A percentile compares a stretch with the other conserved stretches of the same genome.
phyloP scores from a whole-genome alignment of 2,888 invertebrate genomes.

The Ceramica pisi region DNA sequence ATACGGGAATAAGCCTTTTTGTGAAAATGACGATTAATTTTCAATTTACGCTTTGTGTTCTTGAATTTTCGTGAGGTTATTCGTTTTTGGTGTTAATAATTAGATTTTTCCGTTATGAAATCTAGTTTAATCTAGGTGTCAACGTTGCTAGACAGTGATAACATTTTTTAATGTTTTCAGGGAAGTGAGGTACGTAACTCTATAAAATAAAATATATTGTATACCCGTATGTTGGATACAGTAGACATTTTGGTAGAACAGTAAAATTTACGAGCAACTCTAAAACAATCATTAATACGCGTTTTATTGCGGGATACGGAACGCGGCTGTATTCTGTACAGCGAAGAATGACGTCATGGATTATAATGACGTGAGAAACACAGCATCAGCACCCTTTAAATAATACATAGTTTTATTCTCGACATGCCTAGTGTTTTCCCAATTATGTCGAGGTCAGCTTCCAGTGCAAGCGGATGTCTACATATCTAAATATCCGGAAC shows the following conservation, averaged over 20 bases:
- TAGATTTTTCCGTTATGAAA: not conserved
- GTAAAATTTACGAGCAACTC: slow-evolving; percentile 73
- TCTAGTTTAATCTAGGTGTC: not conserved
- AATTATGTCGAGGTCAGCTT: too few relatives aligned
- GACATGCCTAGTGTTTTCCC: too few relatives aligned
- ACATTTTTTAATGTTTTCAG: not conserved
- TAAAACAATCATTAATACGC: slow-evolving; percentile 78
- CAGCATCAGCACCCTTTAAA: not conserved
- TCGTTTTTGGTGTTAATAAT: slow-evolving; percentile 2
- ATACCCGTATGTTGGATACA: slow-evolving; percentile 43
- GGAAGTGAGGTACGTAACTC: not conserved
- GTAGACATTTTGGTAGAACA: slow-evolving; percentile 62
- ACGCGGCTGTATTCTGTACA: slow-evolving; percentile 65
- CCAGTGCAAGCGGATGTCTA: too few relatives aligned
- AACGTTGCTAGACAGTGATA: not conserved
- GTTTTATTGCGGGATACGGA: slow-evolving; percentile 68
- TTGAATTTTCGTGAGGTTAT: slow-evolving; percentile 18
- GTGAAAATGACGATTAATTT: slow-evolving; percentile 61
- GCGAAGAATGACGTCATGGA: slow-evolving; percentile 21
- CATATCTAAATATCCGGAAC: too few relatives aligned
- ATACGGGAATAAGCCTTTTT: slow-evolving; percentile 57
- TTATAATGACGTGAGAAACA: slow-evolving; percentile 37
- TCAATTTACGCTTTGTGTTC: slow-evolving; percentile 53
- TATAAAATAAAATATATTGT: slow-evolving; percentile 37
- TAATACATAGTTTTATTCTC: too few relatives aligned